Conservation (phyloP, 2,797 vertebrate genomes). For the Melanotaenia nigrans region DNA sequence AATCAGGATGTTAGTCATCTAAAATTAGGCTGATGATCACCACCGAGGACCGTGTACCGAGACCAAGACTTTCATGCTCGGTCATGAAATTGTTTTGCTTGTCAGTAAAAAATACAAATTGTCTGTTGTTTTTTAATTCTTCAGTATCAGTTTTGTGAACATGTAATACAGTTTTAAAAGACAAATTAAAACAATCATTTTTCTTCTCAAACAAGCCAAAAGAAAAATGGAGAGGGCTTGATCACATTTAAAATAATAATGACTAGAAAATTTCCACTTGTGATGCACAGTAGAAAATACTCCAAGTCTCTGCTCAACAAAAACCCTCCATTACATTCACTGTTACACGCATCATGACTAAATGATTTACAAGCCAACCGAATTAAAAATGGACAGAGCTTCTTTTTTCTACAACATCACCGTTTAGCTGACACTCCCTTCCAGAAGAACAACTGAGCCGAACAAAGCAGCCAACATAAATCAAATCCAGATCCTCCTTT, state of each 20-base stretch:
- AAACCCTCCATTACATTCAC: background rate
- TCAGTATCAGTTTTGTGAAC: too few relatives aligned
- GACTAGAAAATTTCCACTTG: background rate
- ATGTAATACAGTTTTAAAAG: too few relatives aligned
- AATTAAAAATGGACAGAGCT: conserved; percentile 14
- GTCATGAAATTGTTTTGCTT: too few relatives aligned
- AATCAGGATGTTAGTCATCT: too few relatives aligned
- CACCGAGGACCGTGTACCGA: too few relatives aligned
- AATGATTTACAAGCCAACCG: conserved; percentile 30
- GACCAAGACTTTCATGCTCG: too few relatives aligned
- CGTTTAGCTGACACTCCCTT: conserved; percentile 34
- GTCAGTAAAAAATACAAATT: too few relatives aligned
- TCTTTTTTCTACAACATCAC: conserved; percentile 5
- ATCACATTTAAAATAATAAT: background rate
- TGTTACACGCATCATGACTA: conserved; percentile 21
- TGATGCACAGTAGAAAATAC: background rate
- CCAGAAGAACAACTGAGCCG: conserved; percentile 12
- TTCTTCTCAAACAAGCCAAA: too few relatives aligned
- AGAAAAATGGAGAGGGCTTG: too few relatives aligned
- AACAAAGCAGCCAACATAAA: conserved; percentile 46
- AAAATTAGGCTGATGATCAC: too few relatives aligned
- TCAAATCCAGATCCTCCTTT: conserved; percentile 50
- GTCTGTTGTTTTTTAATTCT: too few relatives aligned
- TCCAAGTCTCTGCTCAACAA: background rate
- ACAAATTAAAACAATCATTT: too few relatives aligned